Base-by-base conservation (phyloP, 2,113 vertebrate species). In the Falcunculus frontatus region DNA sequence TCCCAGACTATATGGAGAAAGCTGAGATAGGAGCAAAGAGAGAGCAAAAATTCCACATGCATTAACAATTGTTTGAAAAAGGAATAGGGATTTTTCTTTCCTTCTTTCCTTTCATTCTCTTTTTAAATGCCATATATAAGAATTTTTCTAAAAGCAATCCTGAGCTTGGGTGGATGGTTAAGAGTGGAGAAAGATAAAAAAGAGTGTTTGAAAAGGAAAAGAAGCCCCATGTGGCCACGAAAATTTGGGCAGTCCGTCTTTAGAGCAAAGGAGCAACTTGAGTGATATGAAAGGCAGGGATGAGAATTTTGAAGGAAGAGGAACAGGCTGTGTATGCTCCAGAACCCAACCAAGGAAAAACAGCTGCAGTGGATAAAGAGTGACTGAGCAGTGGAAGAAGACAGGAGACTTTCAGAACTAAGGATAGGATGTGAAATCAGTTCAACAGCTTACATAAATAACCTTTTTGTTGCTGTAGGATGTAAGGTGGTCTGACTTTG, bases 401-500 rank as follows among this genome's bases (percentile, higher is more conserved):
- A 57, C 8, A 22, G 42, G 47, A 78, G 44, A 37, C 42, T 42
- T 27, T 2, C 50, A 65, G 68, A 83, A 50, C 32, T 68, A 56
- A 79, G 13, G 4, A 20, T 12, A 42, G 62, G 39, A 49, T 32
- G 9, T 49, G 63, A 64, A 64, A 33, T 52, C 49, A 30, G 53
- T 56, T 62, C 53, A 78, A 26, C 62, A 41, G 39, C 68, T 94
- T 33, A 56, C 29, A 25, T 81, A 39, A 74, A 46, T 68, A 75
- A 84, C 49, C 21, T 91, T 95, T 56, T 94, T 83, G 72, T 95
- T 95, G 49, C 95, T 96, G 84, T 96, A 99, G 99, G 99, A 98
- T 59, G 83, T 99, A 27, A 96, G 95, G 69, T 99, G 99, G 99
- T 98, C 98, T 29, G 99, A 99, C 88, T 99, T 99, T 49, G 99